Conservation (phyloP, 2,888 invertebrate genomes). For the Trichogramma dendrolimi region DNA sequence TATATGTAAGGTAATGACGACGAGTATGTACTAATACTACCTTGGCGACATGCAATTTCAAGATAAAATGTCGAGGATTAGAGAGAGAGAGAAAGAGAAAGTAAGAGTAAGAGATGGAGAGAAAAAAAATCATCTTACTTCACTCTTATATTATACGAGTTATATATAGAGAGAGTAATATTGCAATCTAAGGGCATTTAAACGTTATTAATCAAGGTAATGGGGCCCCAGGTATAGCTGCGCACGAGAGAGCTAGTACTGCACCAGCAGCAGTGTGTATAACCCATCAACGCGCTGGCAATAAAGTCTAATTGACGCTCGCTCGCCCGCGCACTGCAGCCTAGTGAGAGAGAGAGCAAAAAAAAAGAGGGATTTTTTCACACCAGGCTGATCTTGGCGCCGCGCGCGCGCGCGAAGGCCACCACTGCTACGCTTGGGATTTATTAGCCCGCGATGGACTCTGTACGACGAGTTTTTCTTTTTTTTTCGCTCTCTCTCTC, state of each 20-base stretch:
- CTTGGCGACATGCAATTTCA: too few species aligned
- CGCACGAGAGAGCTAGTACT: too few species aligned
- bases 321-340: background rate
- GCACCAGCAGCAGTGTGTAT: too few species aligned
- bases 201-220: conserved; percentile 24
- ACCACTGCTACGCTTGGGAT: conserved; percentile 3
- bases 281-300: background rate
- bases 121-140: too few species aligned
- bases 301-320: conserved; percentile 24
- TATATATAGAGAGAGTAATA: background rate
- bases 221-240: conserved; percentile 8
- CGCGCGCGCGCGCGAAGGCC: conserved; percentile 14
- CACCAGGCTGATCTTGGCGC: background rate
- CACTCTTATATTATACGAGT: too few species aligned
- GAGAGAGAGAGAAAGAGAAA: too few species aligned
- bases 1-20: too few species aligned
- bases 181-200: conserved; percentile 3
- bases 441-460: conserved; percentile 18
- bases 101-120: too few species aligned
- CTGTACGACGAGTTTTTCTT: too few species aligned
- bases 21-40: too few species aligned
- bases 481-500: background rate
- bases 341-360: background rate
- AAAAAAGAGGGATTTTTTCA: conserved; percentile 14
- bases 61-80: too few species aligned